Evolutionary conservation across 2,113 vertebrate species (phyloP).

Genomic region (Heteronetta atricapilla): DNA sequence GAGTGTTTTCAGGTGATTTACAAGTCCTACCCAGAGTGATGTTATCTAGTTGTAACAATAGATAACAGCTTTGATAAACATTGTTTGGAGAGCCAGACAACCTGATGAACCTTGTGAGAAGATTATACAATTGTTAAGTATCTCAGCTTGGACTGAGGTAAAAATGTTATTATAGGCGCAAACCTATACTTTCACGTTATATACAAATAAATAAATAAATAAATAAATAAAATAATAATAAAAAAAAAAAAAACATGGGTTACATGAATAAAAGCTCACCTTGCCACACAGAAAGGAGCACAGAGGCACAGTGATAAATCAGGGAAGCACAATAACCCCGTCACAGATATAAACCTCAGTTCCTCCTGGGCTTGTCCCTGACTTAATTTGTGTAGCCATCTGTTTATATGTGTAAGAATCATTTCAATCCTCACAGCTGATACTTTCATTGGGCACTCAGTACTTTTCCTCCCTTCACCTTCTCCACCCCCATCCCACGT

Average conservation of each 20-base stretch:
- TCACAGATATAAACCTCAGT: background rate
- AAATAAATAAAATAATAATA: no score
- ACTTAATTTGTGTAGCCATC: background rate
- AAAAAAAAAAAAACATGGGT: background rate
- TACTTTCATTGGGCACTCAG: background rate
- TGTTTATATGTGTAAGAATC: background rate
- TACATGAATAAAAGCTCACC: background rate
- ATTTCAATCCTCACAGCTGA: background rate
- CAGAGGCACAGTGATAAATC: background rate
- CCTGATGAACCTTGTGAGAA: background rate
- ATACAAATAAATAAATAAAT: no score
- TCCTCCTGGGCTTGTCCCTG: background rate
- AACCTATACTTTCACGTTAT: background rate
- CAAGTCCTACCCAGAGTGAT: background rate
- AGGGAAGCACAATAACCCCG: rapidly evolving
- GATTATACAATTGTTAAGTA: background rate
- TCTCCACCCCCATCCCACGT: rapidly evolving
- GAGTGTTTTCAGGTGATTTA: background rate
- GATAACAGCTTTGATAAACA: background rate
- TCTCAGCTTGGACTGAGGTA: background rate
- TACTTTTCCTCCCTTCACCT: background rate
- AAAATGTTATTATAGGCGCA: background rate
- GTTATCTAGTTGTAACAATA: background rate
- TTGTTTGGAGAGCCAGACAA: background rate
- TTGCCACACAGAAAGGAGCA: background rate